Evolutionary conservation across 37 sponge, comb jelly and placozoan species (phyloP), one percentile per base, ranked within the genome.

Genomic region (Chondrosia reniformis): DNA sequence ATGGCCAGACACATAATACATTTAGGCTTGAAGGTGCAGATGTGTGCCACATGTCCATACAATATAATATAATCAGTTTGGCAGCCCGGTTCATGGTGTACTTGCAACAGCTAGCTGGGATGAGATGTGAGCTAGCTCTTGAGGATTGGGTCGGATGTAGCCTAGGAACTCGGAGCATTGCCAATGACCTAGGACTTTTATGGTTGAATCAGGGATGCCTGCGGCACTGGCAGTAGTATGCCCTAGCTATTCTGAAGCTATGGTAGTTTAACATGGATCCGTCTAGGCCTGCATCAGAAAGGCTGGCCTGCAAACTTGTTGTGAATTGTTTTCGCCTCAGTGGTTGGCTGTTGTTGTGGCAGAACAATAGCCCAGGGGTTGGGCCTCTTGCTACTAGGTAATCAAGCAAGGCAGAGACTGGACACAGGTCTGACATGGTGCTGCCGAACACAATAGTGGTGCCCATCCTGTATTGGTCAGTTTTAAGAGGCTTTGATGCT

Each of bases 401-500:
- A n/a, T 46, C 76, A 15, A 75, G 8, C n/a, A 75, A 10, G 31
- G 76, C 76, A 4, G 55, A 54, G 15, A 79, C 79, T 24, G 79
- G 40, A 8, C 79, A 79, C 37, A 79, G 69, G 38, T 63, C 49
- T 2, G 79, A 33, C 34, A 32, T 30, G 1, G 62, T 79, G 33
- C 63, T 79, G 33, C 63, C 79, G 22, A 79, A 36, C 9, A 6
- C 9, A 15, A 79, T 40, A 7, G 62, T 61, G 45, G 49, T 33
- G 65, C 65, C 65, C 2, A 17, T 40, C 4, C 79, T 41, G 5
- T 66, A 79, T 46, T 55, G 66, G 33, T 79, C 79, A 17, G 55
- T 54, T 75, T 69, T 69, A 40, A 24, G n/a, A n/a, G n/a, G n/a
- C n/a, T n/a, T n/a, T n/a, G n/a, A n/a, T n/a, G n/a, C n/a, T n/a